Base-by-base conservation (phyloP, 2,113 vertebrate species). In the Mirounga angustirostris region DNA sequence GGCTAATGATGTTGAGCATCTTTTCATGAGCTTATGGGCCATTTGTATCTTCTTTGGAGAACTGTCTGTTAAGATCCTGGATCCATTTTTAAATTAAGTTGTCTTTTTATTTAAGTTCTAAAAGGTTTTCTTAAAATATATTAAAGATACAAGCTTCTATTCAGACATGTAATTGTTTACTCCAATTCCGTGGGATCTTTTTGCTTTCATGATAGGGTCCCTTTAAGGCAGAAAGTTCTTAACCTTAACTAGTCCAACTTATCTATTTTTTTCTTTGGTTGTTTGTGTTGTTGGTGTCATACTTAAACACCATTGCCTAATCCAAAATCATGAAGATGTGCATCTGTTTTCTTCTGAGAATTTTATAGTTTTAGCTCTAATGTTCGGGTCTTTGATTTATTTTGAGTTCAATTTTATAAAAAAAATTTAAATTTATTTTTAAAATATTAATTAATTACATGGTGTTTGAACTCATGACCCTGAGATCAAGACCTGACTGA, bases 161-260 rank as follows among this genome's bases (percentile, higher is more conserved):
- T 56, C 63, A 67, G 24, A 74, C 43, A 5, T 59, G 19, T 56
- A 95, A 85, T 54, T 73, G 73, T 91, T 91, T 87, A 67, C 58
- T 81, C n/a, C 56, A n/a, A 56, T 56, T 83, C 69, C 76, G 15
- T 61, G n/a, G 76, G 40, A 54, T 65, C 24, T 85, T 92, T 89
- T 85, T 18, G 73, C 8, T 73, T 93, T 58, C 46, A 13, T 11
- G 52, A 65, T 0, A 61, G 30, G 86, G 59, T 56, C 73, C 21
- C 21, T 80, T 81, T 90, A 74, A 76, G 81, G 65, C 30, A 87
- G 82, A 65, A 94, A 82, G 18, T 82, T 69, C 54, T 81, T 82
- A 58, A 74, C 24, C 69, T 82, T 36, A 13, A 81, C 11, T 2
- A 90, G 74, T 15, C 26, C 46, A 89, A 43, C 50, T 43, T 54